phyloP scores from a whole-genome alignment of 2,797 vertebrate species.

The Gila robusta region DNA sequence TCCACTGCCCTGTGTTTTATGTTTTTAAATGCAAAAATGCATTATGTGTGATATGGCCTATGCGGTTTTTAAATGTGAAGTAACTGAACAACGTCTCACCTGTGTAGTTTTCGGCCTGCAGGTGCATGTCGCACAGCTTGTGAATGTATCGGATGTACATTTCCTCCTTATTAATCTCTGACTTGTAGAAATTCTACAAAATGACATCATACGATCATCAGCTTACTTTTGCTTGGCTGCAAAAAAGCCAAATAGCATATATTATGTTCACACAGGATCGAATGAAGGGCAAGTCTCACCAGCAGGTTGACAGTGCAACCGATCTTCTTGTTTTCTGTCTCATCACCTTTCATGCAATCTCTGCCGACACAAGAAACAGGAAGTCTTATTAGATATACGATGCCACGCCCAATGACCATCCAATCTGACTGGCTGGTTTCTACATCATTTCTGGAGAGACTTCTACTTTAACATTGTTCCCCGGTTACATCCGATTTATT shows the following conservation, averaged over 20 bases:
- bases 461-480: not conserved
- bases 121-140: constrained; percentile 97
- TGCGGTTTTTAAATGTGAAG: not conserved
- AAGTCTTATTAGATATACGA: not conserved
- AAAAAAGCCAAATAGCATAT: not conserved
- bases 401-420: not conserved
- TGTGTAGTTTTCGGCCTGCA: constrained; percentile 98
- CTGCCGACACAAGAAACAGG: constrained; percentile 73
- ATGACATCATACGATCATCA: constrained; percentile 18
- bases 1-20: too few relatives aligned
- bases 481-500: not conserved
- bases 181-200: constrained; percentile 97
- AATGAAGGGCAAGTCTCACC: constrained; percentile 77
- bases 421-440: not conserved
- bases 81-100: constrained; percentile 75
- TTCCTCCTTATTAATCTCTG: constrained; percentile 98
- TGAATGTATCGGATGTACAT: constrained; percentile 99
- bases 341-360: constrained; percentile 99
- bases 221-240: not conserved
- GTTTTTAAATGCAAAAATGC: not conserved
- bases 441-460: not conserved
- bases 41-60: not conserved
- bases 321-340: constrained; percentile 97
- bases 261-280: not conserved
- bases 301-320: constrained; percentile 97